Percentiles rank a stretch among this genome's conserved stretches.
Conservation (phyloP, 2,888 invertebrate species). For the Leptura quadrifasciata region DNA sequence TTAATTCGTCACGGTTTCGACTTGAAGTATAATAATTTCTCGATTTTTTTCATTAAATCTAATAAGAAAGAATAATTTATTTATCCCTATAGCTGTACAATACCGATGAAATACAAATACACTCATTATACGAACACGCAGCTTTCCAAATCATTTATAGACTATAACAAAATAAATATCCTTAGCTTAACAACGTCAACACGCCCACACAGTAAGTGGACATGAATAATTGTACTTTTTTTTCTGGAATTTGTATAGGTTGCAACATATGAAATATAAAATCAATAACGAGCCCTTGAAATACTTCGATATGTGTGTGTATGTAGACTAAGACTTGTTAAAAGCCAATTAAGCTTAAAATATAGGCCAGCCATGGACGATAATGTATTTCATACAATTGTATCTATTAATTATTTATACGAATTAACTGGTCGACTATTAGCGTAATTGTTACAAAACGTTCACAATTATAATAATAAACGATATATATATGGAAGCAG, state of each 20-base stretch:
- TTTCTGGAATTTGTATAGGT: constrained; percentile 30
- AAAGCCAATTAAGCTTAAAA: constrained; percentile 24
- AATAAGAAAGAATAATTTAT: constrained; percentile 14
- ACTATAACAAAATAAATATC: constrained; percentile 29
- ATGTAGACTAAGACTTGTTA: constrained; percentile 1
- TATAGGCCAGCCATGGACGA: constrained; percentile 5
- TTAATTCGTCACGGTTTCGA: background rate
- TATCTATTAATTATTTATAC: constrained; percentile 12
- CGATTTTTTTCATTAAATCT: constrained; percentile 9
- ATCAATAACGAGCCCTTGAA: constrained; percentile 33
- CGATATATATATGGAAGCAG: background rate
- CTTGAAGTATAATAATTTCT: constrained; percentile 25
- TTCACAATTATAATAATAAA: background rate
- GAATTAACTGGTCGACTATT: constrained; percentile 4
- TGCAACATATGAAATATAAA: constrained; percentile 17
- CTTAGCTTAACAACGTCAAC: constrained; percentile 31
- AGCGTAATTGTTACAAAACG: background rate
- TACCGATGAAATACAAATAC: constrained; percentile 29
- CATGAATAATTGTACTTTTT: constrained; percentile 20
- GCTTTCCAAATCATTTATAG: constrained; percentile 35
- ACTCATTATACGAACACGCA: constrained; percentile 14
- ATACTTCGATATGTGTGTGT: constrained; percentile 24
- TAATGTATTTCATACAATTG: background rate
- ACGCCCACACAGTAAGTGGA: constrained; percentile 30
- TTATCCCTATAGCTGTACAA: constrained; percentile 3